Evolutionary conservation across 2,888 invertebrate species (phyloP).

Genomic region (Lycophotia porphyrea): DNA sequence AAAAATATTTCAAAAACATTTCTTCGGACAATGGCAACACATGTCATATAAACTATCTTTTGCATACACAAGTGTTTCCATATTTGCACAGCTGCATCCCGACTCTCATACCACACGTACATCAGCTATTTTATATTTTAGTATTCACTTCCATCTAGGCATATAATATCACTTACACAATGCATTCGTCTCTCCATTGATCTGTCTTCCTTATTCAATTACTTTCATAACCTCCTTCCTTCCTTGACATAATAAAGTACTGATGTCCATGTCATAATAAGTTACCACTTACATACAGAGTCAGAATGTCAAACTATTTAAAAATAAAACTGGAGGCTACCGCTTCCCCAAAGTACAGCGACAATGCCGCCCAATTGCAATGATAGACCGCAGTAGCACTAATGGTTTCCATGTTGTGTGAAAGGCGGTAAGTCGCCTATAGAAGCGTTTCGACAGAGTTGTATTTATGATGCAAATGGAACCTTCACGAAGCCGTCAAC

Average conservation of each 20-base stretch:
- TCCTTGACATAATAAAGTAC: not conserved
- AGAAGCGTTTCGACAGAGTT: not conserved
- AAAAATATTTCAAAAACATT: not conserved
- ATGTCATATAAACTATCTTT: not conserved
- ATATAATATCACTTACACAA: not conserved
- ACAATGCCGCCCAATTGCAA: not conserved
- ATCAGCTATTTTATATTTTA: not conserved
- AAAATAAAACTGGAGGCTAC: not conserved
- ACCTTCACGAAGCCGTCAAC: no score
- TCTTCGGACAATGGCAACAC: not conserved
- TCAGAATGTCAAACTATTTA: not conserved
- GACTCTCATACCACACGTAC: not conserved
- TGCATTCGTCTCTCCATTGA: not conserved
- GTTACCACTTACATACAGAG: not conserved
- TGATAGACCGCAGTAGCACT: not conserved
- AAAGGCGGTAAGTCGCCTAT: not conserved
- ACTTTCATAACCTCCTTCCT: not conserved
- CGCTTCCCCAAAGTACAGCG: not conserved
- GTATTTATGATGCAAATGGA: no score
- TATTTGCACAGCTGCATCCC: constrained; percentile 5
- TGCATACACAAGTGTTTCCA: not conserved
- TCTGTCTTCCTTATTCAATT: not conserved
- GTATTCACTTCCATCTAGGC: not conserved
- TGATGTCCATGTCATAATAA: not conserved
- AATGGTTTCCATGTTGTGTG: not conserved